Base-by-base conservation (phyloP, 2,797 vertebrate species). In the Botia almorhae region DNA sequence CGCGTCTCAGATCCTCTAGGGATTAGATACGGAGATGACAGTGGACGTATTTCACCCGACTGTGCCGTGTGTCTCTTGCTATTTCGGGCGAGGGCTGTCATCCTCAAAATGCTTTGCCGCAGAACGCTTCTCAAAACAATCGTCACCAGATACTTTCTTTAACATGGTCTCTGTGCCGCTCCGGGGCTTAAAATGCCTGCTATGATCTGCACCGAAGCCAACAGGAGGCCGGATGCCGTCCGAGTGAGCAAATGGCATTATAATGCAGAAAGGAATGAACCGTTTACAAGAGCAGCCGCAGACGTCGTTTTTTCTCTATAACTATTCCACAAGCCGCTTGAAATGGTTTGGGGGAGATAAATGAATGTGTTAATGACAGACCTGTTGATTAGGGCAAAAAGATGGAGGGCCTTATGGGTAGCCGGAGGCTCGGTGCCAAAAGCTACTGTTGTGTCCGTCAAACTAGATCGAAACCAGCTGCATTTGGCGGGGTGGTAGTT, bases 121-220 rank as follows among this genome's bases (percentile, higher is more conserved):
- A 87, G 88, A 89, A 89, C 89, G 90, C 91, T 92, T 93, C 91
- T 93, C 90, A 92, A 93, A 93, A 94, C 92, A 93, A 92, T 93
- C 85, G 88, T 90, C 89, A 91, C 88, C 84, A 88, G 89, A 91
- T 90, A 87, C 89, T 88, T 88, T 78, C 84, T 91, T 92, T 91
- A 90, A 92, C 90, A 90, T 91, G 89, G 85, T 88, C 85, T 87
- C 84, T 90, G 78, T 90, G 88, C 88, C 73, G 82, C 82, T 61
- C 83, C 67, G 17, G 82, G 89, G 86, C 89, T 92, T 92, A 91
- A 90, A 90, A 90, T 89, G 87, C 89, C 83, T 72, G 87, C 85
- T 89, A 84, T 90, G 86, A 88, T 88, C 87, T 88, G 71, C 74
- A 36, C 60, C 55, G 69, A 23, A 51, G 76, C 60, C 75, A 76